Evolutionary conservation across 2,113 vertebrate genomes (phyloP), one percentile per base, ranked within the genome.

Genomic region (Tachysurus fulvidraco): DNA sequence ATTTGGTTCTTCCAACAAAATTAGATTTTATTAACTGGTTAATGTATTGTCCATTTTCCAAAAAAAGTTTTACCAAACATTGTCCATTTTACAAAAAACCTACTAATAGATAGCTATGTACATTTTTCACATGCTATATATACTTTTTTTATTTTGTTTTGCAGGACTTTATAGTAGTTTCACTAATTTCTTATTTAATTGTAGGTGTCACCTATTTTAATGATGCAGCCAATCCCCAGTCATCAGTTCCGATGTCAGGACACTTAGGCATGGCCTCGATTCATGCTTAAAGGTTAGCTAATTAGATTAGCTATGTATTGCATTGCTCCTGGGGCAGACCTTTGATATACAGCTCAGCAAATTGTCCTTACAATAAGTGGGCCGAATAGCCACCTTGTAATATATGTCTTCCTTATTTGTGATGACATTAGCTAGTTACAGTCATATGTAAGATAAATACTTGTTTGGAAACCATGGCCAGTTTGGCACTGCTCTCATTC

Each of bases 291-390:
- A 87, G 7, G 25, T 5, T 10, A 36, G 64, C 14, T 90, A 89
- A 88, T 88, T 57, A 64, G 88, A 90, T 90, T 88, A 91, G 73
- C 73, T 50, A 57, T 71, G 54, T 64, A 83, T 11, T 73, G 21
- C 64, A 60, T 60, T n/a, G 73, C 55, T 82, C 60, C 81, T 67
- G 25, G 83, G 69, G 65, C 81, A 86, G 76, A 59, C 62, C 73
- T n/a, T 73, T 78, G 74, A 85, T 60, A 54, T 79, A 54, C 54
- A 59, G 7, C 80, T 59, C 30, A 25, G 23, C 28, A 78, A 81
- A 82, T 83, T 59, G 71, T 81, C 54, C 13, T n/a, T 76, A 64
- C 46, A 81, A 64, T n/a, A 52, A 82, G 62, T 19, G 19, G 30
- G 74, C 41, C 57, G 19, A 74, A 62, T 11, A 50, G 41, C 76